Conservation (phyloP, 2,888 invertebrate species). For the Trachelus tabidus region DNA sequence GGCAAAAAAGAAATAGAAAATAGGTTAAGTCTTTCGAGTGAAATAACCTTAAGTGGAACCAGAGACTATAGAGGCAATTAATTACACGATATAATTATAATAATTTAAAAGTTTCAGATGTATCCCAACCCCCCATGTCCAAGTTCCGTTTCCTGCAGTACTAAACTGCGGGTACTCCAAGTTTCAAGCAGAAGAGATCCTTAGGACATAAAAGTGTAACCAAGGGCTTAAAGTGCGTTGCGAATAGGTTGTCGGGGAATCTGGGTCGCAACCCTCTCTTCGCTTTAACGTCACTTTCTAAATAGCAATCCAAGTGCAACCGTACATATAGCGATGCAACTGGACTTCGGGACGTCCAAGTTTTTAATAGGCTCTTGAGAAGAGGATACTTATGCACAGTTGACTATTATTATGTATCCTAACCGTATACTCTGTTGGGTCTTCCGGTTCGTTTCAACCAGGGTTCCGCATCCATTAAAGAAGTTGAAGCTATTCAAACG, state of each 20-base stretch:
- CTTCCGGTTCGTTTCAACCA: not conserved
- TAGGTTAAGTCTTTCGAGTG: not conserved
- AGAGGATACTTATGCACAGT: not conserved
- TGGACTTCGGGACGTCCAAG: not conserved
- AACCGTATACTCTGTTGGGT: not conserved
- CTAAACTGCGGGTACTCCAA: not conserved
- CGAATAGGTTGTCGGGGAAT: not conserved
- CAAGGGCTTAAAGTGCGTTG: not conserved
- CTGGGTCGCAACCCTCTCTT: not conserved
- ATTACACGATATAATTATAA: conserved; percentile 16
- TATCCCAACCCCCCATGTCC: not conserved
- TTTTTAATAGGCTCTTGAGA: not conserved
- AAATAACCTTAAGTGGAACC: not conserved
- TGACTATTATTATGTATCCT: not conserved
- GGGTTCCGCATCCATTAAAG: conserved; percentile 35
- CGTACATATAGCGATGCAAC: not conserved
- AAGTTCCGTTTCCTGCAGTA: not conserved
- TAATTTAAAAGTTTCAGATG: conserved; percentile 4
- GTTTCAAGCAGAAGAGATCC: not conserved
- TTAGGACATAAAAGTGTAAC: not conserved
- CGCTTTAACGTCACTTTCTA: not conserved
- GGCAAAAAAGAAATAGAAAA: not conserved
- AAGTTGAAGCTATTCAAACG: conserved; percentile 51
- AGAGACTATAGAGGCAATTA: conserved; percentile 4
- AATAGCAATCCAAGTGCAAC: not conserved